Evolutionary conservation across 2,888 invertebrate genomes (phyloP).

Genomic region (Cryptops parisi): DNA sequence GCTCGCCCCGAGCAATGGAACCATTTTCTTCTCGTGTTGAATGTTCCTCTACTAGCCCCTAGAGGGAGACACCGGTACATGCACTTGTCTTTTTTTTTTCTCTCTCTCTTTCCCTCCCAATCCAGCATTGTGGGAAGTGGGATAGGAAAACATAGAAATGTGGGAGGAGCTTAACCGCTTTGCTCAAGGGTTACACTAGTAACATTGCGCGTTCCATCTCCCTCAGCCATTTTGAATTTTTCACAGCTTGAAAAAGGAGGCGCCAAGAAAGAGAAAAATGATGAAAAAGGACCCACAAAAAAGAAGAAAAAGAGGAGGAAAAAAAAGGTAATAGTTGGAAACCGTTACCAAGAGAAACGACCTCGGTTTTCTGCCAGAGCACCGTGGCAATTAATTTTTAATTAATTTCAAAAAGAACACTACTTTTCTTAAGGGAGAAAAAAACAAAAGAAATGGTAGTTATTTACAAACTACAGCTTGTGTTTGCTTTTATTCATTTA

Average conservation of each 20-base stretch:
- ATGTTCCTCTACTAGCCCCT: conserved; percentile 3
- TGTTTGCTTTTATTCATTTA: too few species aligned
- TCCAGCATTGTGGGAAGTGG: background rate
- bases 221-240: conserved; percentile 9
- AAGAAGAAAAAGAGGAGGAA: too few species aligned
- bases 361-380: too few species aligned
- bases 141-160: background rate
- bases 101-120: background rate
- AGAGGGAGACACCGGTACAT: conserved; percentile 13
- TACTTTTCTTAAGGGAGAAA: too few species aligned
- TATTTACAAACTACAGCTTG: too few species aligned
- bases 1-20: background rate
- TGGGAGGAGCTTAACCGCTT: conserved; percentile 7
- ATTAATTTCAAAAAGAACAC: too few species aligned
- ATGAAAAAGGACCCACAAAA: too few species aligned
- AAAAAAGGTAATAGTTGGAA: too few species aligned
- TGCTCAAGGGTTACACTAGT: background rate
- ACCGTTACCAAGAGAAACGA: too few species aligned
- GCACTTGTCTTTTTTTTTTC: conserved; percentile 8
- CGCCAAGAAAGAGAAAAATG: too few species aligned
- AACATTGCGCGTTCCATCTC: background rate
- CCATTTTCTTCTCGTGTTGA: background rate
- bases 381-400: too few species aligned
- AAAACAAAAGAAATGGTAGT: too few species aligned
- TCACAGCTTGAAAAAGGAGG: background rate